These are phyloP conservation scores for Halyomorpha halys DNA, from an alignment of 1,140 invertebrate species.

Conservation along the genomic window DNA sequence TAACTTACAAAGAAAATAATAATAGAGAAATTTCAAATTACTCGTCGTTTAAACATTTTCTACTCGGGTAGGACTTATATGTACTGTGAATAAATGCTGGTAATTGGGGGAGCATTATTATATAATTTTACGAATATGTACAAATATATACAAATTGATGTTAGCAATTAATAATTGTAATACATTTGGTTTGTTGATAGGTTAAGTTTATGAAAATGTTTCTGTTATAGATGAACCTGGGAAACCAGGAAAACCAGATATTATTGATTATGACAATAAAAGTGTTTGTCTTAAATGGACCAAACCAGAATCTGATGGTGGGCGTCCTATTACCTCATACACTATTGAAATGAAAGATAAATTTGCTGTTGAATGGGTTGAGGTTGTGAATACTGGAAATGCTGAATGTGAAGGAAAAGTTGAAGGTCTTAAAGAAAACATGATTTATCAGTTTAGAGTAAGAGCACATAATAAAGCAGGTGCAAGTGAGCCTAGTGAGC, in stretches of 20 bases:
- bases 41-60: too few relatives aligned
- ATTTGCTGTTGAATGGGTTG: constrained; percentile 75
- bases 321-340: constrained; percentile 89
- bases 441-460: constrained; percentile 87
- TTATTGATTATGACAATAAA: constrained; percentile 88
- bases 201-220: constrained; percentile 2
- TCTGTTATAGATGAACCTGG: constrained; percentile 61
- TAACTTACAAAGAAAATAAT: too few relatives aligned
- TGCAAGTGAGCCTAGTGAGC: constrained; percentile 72
- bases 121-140: too few relatives aligned
- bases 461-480: constrained; percentile 88
- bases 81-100: too few relatives aligned
- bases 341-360: constrained; percentile 95
- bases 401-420: constrained; percentile 68
- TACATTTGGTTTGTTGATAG: too few relatives aligned
- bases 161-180: too few relatives aligned
- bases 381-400: constrained; percentile 71
- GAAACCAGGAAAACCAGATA: constrained; percentile 79
- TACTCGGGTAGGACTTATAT: too few relatives aligned
- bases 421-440: constrained; percentile 82
- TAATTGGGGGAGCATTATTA: too few relatives aligned
- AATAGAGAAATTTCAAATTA: too few relatives aligned
- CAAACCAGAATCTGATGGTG: constrained; percentile 80
- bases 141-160: too few relatives aligned
- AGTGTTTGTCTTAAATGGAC: constrained; percentile 84